These are phyloP conservation scores for Copidosoma floridanum DNA, from an alignment of 1,140 invertebrate species.

Conservation along the genomic window DNA sequence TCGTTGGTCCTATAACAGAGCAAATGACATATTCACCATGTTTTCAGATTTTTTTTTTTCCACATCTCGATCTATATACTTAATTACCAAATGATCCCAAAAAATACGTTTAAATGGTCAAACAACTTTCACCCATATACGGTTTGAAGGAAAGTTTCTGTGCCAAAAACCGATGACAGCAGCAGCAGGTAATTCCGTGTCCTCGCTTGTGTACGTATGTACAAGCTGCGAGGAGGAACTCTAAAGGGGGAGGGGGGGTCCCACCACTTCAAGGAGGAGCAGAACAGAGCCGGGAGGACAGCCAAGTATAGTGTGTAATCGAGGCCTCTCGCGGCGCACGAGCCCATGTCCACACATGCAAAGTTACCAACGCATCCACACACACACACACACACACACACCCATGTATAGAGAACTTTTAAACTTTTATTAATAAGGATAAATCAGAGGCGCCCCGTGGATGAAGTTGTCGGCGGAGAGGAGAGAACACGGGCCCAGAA, in stretches of 20 bases:
- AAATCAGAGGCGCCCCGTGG: constrained; percentile 54
- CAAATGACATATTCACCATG: too few species aligned
- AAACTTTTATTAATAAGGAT: constrained; percentile 57
- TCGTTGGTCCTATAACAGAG: too few species aligned
- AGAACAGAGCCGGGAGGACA: background rate
- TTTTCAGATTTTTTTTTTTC: too few species aligned
- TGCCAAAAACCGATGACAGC: too few species aligned
- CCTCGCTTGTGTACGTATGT: constrained; percentile 8
- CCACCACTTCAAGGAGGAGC: too few species aligned
- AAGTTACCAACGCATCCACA: background rate
- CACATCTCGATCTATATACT: too few species aligned
- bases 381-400: background rate
- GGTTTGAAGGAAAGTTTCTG: too few species aligned
- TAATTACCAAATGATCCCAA: too few species aligned
- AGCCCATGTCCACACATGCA: background rate
- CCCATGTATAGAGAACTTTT: constrained; percentile 50
- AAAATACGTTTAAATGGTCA: too few species aligned
- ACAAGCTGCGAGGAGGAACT: constrained; percentile 10
- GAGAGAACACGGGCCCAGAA: constrained; percentile 41
- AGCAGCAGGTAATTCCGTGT: background rate
- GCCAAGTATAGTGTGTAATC: background rate
- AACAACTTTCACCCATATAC: too few species aligned
- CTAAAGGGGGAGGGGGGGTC: too few species aligned
- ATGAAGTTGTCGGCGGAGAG: constrained; percentile 51
- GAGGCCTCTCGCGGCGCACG: background rate